Base-by-base conservation (phyloP, 2,888 invertebrate species). In the Tenthredo mesomela region DNA sequence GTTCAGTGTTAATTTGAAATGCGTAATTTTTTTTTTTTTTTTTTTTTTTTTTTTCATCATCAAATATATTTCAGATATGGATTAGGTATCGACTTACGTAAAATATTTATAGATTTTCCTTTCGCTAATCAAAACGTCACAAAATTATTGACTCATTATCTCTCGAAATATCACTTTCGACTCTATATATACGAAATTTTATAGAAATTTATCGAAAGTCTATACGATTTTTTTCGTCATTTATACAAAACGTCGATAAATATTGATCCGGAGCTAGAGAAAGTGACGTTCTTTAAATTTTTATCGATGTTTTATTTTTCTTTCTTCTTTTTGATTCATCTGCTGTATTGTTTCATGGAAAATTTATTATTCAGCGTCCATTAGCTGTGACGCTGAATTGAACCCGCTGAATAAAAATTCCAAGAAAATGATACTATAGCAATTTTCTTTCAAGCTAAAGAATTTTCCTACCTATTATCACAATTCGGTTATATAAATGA, bases 191-290 rank as follows among this genome's bases (percentile, higher is more conserved):
- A 37, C 37, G 37, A n/a, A 54, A 33, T 78, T 78, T 78, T 25
- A 33, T 78, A 78, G 77, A 78, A 78, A 78, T 78, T 47, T n/a
- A 37, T 54, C 54, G 77, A 78, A 78, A 58, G 77, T 58, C 33
- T 43, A 29, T 43, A 47, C 47, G 47, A 33, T 54, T 54, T 18
- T 78, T 78, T 50, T 54, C 12, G 43, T 12, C 21, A 25, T 25
- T 21, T 29, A 18, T 18, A 47, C n/a, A 43, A 18, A 75, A 33
- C 15, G 50, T 40, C 21, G 75, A 75, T 75, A 47, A 47, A 2
- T 9, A 2, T 9, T 9, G 29, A 33, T 15, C 29, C 6, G 0
- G 12, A 43, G 18, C 50, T 18, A 7, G 75, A 75, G 75, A 75
- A 75, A 75, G 75, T n/a, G n/a, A n/a, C n/a, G n/a, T 75, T 75